These are phyloP conservation scores for Arrhamphus sclerolepis DNA, from an alignment of 2,797 vertebrate genomes.

Conservation along the genomic window DNA sequence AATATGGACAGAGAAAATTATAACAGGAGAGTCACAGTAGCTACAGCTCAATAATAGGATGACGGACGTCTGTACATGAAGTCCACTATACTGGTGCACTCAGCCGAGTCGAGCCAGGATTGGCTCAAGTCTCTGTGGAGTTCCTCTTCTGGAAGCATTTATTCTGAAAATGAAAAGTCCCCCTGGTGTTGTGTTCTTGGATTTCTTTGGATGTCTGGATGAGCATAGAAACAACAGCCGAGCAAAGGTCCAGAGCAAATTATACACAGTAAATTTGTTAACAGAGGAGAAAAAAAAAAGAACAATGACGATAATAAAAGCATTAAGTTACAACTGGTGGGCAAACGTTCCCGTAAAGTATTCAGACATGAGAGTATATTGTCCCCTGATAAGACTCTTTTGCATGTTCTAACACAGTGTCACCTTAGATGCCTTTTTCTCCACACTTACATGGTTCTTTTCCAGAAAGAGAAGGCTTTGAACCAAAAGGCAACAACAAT, in stretches of 20 bases:
- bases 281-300: slow-evolving; percentile 9
- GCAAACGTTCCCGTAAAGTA: slow-evolving; percentile 27
- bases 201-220: slow-evolving; percentile 54
- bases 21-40: slow-evolving; percentile 63
- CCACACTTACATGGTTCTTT: slow-evolving; percentile 28
- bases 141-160: slow-evolving; percentile 68
- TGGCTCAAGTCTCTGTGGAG: slow-evolving; percentile 26
- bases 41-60: slow-evolving; percentile 62
- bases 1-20: slow-evolving; percentile 50
- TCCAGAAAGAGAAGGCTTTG: slow-evolving; percentile 43
- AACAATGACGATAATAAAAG: slow-evolving; percentile 8
- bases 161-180: slow-evolving; percentile 52
- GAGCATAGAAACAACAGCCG: slow-evolving; percentile 40
- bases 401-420: slow-evolving; percentile 43
- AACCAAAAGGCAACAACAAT: slow-evolving; percentile 60
- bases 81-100: slow-evolving; percentile 43
- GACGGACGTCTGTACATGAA: slow-evolving; percentile 61
- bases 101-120: slow-evolving; percentile 27
- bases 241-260: slow-evolving; percentile 37
- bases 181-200: slow-evolving; percentile 47
- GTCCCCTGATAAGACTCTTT: slow-evolving; percentile 55
- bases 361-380: slow-evolving; percentile 37
- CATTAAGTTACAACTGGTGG: slow-evolving; percentile 44
- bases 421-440: slow-evolving; percentile 21
- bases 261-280: slow-evolving; percentile 26